A percentile compares a stretch with the other conserved stretches of the same genome.
Conservation (phyloP, 2,797 vertebrate genomes). For the Oreochromis grahami region DNA sequence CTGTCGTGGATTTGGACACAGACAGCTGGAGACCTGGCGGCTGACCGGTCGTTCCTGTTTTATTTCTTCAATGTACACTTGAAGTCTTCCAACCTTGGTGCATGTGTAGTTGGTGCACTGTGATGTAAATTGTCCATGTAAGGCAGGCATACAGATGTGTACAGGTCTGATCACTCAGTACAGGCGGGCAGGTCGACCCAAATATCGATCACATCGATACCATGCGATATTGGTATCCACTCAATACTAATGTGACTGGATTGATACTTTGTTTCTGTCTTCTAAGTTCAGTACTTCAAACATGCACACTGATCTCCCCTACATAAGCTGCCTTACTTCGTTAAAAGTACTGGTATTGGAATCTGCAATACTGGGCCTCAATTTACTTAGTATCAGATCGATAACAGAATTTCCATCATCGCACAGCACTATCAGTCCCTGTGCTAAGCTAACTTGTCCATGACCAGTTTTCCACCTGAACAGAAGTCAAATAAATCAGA, state of each 20-base stretch:
- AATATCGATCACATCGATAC: neutral
- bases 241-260: neutral
- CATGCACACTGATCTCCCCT: neutral
- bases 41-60: neutral
- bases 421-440: neutral
- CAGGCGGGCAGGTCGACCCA: neutral
- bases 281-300: neutral
- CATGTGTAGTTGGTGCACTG: neutral
- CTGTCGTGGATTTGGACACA: neutral
- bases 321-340: neutral
- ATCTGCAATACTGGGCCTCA: neutral
- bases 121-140: neutral
- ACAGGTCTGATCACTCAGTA: neutral
- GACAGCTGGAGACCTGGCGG: neutral
- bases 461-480: neutral
- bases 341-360: neutral
- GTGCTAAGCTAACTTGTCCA: neutral
- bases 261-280: neutral
- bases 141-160: neutral
- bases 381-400: neutral
- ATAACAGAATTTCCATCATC: neutral
- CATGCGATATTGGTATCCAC: neutral
- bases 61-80: neutral
- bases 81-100: neutral
- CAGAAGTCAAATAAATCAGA: neutral